Base-by-base conservation (phyloP, 1,140 invertebrate species). In the Bradynema listronoti region DNA sequence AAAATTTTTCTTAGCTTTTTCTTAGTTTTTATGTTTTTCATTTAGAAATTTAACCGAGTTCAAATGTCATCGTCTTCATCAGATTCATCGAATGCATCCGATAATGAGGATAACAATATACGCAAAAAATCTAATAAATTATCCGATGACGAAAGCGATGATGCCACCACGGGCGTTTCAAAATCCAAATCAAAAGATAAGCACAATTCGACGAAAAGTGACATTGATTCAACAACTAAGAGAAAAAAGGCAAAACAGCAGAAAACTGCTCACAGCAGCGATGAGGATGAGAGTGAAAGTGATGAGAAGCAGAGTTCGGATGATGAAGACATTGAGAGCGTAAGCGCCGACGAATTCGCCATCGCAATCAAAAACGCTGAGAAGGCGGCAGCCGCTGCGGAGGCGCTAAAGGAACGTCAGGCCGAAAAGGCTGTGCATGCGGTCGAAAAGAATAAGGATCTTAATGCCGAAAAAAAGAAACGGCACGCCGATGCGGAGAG, bases 41-140 rank as follows among this genome's bases (percentile, higher is more conserved):
- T 30, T 7, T 32, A 57, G 24, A 47, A 57, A 32, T 57, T 57
- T 9, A 49, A 45, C 3, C 56, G 56, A 34, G 43, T 57, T 5
- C 16, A 33, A 11, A 42, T 57, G 4, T 33, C 43, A 49, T 39
- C 33, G 7, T 32, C 55, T 1, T 56, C 55, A 47, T 29, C 56
- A 6, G 56, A 57, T 49, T 57, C 56, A n/a, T n/a, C n/a, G n/a
- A n/a, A n/a, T n/a, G n/a, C n/a, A n/a, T n/a, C n/a, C n/a, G n/a
- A n/a, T n/a, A n/a, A n/a, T n/a, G n/a, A n/a, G n/a, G n/a, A n/a
- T n/a, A n/a, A n/a, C n/a, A n/a, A n/a, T n/a, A n/a, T n/a, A n/a
- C n/a, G n/a, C n/a, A n/a, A n/a, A n/a, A n/a, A n/a, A n/a, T n/a
- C n/a, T n/a, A n/a, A n/a, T n/a, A n/a, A n/a, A n/a, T n/a, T n/a